A percentile compares a stretch with the other conserved stretches of the same genome.
Evolutionary conservation across 1,140 invertebrate genomes (phyloP).

Genomic region (Pogonomyrmex californicus): DNA sequence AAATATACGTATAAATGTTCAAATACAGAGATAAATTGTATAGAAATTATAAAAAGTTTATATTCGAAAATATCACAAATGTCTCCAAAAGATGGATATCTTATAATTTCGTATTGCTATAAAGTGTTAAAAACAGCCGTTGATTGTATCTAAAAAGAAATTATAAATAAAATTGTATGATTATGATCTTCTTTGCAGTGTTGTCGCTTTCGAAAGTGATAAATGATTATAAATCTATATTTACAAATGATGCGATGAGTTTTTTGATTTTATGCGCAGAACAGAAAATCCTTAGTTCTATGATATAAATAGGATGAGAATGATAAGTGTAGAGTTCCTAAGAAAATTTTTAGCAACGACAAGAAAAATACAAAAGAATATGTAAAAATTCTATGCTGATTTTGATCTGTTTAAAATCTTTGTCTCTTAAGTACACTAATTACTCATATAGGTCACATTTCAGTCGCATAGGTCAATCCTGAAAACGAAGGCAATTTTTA

Average conservation of each 20-base stretch:
- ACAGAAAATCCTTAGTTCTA: slow-evolving; percentile 18
- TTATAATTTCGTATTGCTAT: not conserved
- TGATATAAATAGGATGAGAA: slow-evolving; percentile 49
- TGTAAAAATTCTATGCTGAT: slow-evolving; percentile 30
- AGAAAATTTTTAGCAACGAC: not conserved
- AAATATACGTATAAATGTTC: not conserved
- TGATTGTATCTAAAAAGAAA: not conserved
- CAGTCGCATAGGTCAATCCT: slow-evolving; percentile 36
- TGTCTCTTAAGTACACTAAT: slow-evolving; percentile 40
- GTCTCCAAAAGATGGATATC: not conserved
- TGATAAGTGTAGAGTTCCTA: not conserved
- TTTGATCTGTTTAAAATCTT: slow-evolving; percentile 1
- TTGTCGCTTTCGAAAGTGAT: slow-evolving; percentile 13
- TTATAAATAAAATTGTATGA: slow-evolving; percentile 56
- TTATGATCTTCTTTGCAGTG: not conserved
- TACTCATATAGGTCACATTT: not conserved
- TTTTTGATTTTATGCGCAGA: slow-evolving; percentile 60
- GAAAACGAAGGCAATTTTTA: slow-evolving; percentile 39
- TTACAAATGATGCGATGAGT: slow-evolving; percentile 53
- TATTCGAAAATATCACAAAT: slow-evolving; percentile 5
- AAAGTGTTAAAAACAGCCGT: not conserved
- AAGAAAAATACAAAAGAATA: not conserved
- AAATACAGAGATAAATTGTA: not conserved
- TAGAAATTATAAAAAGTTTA: slow-evolving; percentile 37
- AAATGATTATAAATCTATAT: slow-evolving; percentile 57